Evolutionary conservation across 2,888 invertebrate species (phyloP).

Genomic region (Scotopteryx bipunctaria): DNA sequence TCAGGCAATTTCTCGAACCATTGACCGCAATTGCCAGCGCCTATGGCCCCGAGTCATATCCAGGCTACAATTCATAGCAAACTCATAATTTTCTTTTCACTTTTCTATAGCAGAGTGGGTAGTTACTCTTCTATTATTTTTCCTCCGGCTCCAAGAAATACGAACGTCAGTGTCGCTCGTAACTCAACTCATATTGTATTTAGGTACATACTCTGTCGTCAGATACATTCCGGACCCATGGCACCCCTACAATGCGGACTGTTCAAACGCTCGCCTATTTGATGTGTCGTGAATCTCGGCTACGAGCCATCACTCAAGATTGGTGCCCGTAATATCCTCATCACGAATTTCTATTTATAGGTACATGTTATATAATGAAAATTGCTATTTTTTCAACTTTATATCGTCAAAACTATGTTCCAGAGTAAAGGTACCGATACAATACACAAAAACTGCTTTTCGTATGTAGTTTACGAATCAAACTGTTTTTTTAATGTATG

Average conservation of each 20-base stretch:
- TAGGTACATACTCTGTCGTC: slow-evolving; percentile 24
- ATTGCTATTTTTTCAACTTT: too few relatives aligned
- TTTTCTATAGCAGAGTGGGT: too few relatives aligned
- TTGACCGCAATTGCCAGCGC: slow-evolving; percentile 63
- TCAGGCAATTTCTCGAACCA: slow-evolving; percentile 62
- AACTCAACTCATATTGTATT: slow-evolving; percentile 30
- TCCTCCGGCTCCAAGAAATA: too few relatives aligned
- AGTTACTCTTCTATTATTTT: too few relatives aligned
- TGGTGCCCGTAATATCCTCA: slow-evolving; percentile 39
- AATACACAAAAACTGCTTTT: too few relatives aligned
- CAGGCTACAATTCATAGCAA: background rate
- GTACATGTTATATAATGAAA: too few relatives aligned
- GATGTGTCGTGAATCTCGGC: slow-evolving; percentile 45
- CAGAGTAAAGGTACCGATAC: too few relatives aligned
- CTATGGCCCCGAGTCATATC: slow-evolving; percentile 55
- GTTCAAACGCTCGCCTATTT: slow-evolving; percentile 38
- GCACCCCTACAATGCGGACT: slow-evolving; percentile 27
- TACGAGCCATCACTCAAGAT: slow-evolving; percentile 45
- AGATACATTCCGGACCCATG: slow-evolving; percentile 27
- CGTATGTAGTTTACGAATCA: too few relatives aligned
- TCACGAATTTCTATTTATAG: slow-evolving; percentile 17
- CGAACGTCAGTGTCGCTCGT: too few relatives aligned
- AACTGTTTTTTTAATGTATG: too few relatives aligned
- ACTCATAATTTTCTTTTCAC: slow-evolving; percentile 1
- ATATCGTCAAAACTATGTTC: too few relatives aligned